These are phyloP conservation scores for Fragum fragum DNA, from an alignment of 2,888 invertebrate species.

Conservation along the genomic window DNA sequence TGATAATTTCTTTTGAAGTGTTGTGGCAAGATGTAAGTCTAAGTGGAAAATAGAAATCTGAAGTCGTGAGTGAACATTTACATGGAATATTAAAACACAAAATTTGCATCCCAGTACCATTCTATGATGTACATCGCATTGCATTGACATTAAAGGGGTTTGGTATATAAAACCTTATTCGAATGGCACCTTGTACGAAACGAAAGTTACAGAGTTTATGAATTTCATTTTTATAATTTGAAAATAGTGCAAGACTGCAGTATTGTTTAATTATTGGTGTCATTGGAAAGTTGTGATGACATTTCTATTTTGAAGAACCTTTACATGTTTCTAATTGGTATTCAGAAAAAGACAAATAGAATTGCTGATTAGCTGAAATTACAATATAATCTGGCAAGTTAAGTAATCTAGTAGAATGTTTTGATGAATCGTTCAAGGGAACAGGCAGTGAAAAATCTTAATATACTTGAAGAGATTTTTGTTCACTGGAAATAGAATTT, in stretches of 20 bases:
- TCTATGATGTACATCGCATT: slow-evolving; percentile 17
- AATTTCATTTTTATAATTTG: slow-evolving; percentile 15
- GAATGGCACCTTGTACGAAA: slow-evolving; percentile 34
- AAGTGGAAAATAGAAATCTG: slow-evolving; percentile 17
- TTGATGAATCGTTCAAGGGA: slow-evolving; percentile 51
- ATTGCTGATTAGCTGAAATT: slow-evolving; percentile 43
- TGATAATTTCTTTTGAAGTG: slow-evolving; percentile 1
- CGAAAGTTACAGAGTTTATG: slow-evolving; percentile 29
- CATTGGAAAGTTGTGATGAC: slow-evolving; percentile 23
- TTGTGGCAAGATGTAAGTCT: slow-evolving; percentile 26
- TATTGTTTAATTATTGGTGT: slow-evolving; percentile 24
- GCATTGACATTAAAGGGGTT: slow-evolving; percentile 17
- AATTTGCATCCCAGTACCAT: slow-evolving; percentile 42
- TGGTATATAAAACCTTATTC: slow-evolving; percentile 23
- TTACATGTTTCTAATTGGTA: slow-evolving; percentile 26
- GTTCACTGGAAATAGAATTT: slow-evolving; percentile 45
- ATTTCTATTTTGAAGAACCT: slow-evolving; percentile 19
- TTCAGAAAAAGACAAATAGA: slow-evolving; percentile 35
- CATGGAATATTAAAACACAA: slow-evolving; percentile 32
- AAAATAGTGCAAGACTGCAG: slow-evolving; percentile 25
- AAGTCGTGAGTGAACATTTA: slow-evolving; percentile 16
- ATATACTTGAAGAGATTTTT: slow-evolving; percentile 40
- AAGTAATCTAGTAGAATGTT: slow-evolving; percentile 54
- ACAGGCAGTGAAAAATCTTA: slow-evolving; percentile 49
- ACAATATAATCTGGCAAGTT: slow-evolving; percentile 46